Percentiles rank a stretch among this genome's conserved stretches.
phyloP scores from a whole-genome alignment of 2,888 invertebrate genomes.

The Gisinianus flammeolus region DNA sequence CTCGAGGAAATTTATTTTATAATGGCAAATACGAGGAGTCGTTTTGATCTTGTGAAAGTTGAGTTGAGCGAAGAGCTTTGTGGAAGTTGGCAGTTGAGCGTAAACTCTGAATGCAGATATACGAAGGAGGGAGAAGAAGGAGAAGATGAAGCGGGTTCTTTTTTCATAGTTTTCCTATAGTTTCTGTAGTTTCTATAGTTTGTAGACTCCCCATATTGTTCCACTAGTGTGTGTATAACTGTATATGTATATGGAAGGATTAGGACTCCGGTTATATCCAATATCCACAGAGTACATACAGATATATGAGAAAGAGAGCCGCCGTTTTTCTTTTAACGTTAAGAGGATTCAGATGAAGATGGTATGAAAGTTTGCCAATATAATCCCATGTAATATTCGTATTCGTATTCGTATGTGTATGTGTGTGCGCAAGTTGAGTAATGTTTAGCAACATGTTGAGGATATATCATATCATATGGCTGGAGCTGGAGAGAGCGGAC shows the following conservation, averaged over 20 bases:
- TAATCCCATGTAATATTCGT: constrained; percentile 37
- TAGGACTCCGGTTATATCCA: no score
- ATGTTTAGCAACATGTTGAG: constrained; percentile 20
- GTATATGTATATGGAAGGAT: no score
- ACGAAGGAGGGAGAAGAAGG: no score
- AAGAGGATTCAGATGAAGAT: constrained; percentile 33
- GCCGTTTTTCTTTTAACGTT: constrained; percentile 16
- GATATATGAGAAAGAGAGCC: constrained; percentile 38
- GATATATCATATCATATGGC: neutral
- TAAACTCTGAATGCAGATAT: no score
- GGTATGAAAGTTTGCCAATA: constrained; percentile 51
- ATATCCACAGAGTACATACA: neutral
- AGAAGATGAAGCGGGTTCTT: no score
- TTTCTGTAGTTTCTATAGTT: no score
- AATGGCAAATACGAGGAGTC: neutral
- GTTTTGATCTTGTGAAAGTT: neutral
- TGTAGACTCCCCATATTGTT: no score
- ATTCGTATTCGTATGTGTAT: neutral
- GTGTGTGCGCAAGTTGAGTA: constrained; percentile 18
- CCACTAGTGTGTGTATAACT: no score
- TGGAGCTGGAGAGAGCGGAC: neutral
- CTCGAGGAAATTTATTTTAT: neutral
- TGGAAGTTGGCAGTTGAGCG: no score
- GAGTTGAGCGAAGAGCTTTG: no score
- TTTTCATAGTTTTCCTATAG: no score